Evolutionary conservation across 2,113 vertebrate genomes (phyloP).

Genomic region (Rallus limicola): DNA sequence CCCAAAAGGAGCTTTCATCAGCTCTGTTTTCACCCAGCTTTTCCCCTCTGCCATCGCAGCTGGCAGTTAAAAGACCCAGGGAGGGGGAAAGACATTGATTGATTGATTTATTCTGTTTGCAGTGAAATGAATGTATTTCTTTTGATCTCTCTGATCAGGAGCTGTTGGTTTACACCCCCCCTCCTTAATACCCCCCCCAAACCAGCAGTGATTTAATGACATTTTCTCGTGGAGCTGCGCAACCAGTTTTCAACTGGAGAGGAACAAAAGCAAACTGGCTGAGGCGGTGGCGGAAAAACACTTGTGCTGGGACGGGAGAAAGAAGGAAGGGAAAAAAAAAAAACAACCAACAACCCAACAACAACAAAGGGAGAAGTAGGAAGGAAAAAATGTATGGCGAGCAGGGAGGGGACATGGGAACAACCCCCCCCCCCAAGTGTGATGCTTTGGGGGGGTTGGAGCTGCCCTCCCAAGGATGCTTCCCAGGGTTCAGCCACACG

Average conservation of each 20-base stretch:
- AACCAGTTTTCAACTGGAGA: not conserved
- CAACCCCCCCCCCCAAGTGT: not conserved
- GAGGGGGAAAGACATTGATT: not conserved
- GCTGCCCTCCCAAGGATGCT: not conserved
- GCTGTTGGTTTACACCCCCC: not conserved
- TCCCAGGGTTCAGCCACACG: not conserved
- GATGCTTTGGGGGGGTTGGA: not conserved
- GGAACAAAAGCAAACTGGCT: not conserved
- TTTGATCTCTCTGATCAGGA: not conserved
- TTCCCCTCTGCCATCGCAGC: not conserved
- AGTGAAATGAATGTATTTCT: not conserved
- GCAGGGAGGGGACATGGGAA: fast-evolving
- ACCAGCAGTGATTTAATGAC: not conserved
- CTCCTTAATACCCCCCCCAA: too few relatives aligned
- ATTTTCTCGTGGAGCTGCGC: not conserved
- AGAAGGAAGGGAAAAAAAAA: not conserved
- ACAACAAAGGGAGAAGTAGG: not conserved
- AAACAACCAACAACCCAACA: not conserved
- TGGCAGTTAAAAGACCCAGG: not conserved
- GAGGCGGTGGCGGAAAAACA: fast-evolving
- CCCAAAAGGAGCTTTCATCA: not conserved
- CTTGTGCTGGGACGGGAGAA: not conserved
- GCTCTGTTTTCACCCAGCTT: not conserved
- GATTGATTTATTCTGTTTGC: not conserved
- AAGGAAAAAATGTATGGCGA: not conserved